Base-by-base conservation (phyloP, 2,797 vertebrate genomes). In the Rallus crepitans region DNA sequence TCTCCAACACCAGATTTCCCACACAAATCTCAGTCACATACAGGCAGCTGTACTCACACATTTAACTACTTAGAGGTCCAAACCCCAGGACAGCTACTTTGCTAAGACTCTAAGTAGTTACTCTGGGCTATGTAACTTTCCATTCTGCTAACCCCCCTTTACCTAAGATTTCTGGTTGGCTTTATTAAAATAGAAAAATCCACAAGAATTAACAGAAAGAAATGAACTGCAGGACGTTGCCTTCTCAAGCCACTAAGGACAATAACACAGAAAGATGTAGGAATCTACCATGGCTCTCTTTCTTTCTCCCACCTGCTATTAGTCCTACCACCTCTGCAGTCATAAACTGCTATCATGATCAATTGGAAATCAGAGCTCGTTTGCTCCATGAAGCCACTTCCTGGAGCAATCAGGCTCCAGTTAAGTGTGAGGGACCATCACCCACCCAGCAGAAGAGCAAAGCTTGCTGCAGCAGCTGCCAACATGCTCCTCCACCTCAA, bases 401-500 rank as follows among this genome's bases (percentile, higher is more conserved):
- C 42, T 19, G 2, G 7, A 70, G 50, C 15, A 59, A 59, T 12
- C 39, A 21, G 0, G 1, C 6, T 71, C 31, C 78, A 84, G 53
- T 3, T 21, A 68, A 77, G 20, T 2, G 0, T 6, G 37, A 68
- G 19, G 24, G 89, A 72, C 33, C 5, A 3, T 39, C 59, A 28
- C 7, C 18, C 33, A 72, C 2, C 11, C 48, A 69, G 50, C 33
- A 65, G 53, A 52, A 50, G 35, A 33, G 17, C 70, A 79, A 75
- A 65, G 63, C 25, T 12, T 30, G 27, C 39, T 85, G 57, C 55
- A 90, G 37, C 24, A 65, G 52, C 27, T 31, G 27, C 30, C 61
- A 83, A 35, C 9, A 27, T 0, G 2, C 10, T 75, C 23, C 45
- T 77, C 60, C 0, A 1, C n/a, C 14, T 47, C 30, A 68, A 64